phyloP scores from a whole-genome alignment of 2,888 invertebrate species.

The Homarus gammarus region DNA sequence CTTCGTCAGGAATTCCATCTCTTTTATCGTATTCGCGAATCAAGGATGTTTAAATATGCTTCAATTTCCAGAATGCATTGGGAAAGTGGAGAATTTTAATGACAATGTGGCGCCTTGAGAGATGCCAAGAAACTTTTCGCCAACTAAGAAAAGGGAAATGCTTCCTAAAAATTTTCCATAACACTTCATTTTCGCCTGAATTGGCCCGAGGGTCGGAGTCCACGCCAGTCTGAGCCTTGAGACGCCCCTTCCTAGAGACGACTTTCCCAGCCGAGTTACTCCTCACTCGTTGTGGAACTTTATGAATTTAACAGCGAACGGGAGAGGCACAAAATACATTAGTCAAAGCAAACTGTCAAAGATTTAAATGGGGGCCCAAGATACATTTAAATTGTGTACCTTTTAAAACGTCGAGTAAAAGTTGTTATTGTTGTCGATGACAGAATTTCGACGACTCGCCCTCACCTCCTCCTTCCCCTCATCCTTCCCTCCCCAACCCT shows the following conservation, averaged over 20 bases:
- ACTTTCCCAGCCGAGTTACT: conserved; percentile 26
- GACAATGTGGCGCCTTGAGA: conserved; percentile 72
- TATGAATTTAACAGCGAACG: conserved; percentile 66
- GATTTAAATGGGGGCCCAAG: conserved; percentile 72
- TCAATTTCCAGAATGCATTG: conserved; percentile 71
- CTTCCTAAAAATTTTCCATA: conserved; percentile 64
- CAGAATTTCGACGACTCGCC: conserved; percentile 70
- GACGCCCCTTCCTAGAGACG: background rate
- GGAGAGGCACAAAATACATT: conserved; percentile 71
- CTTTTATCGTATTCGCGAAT: conserved; percentile 62
- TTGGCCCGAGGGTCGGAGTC: conserved; percentile 36
- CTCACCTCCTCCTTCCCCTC: conserved; percentile 1
- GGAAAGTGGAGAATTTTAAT: conserved; percentile 73
- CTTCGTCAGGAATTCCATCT: conserved; percentile 58
- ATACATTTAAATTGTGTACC: conserved; percentile 73
- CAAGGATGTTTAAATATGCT: conserved; percentile 72
- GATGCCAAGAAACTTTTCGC: conserved; percentile 71
- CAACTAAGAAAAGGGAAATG: conserved; percentile 67
- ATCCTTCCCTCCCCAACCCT: background rate
- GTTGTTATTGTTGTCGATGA: conserved; percentile 71
- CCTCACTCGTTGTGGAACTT: conserved; percentile 65
- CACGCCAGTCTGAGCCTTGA: conserved; percentile 36
- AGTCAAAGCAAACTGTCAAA: conserved; percentile 73
- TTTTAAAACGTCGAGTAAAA: conserved; percentile 71
- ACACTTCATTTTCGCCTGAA: conserved; percentile 69